A percentile compares a stretch with the other conserved stretches of the same genome.
phyloP scores from a whole-genome alignment of 2,888 invertebrate species.

The Rotaria macrura region DNA sequence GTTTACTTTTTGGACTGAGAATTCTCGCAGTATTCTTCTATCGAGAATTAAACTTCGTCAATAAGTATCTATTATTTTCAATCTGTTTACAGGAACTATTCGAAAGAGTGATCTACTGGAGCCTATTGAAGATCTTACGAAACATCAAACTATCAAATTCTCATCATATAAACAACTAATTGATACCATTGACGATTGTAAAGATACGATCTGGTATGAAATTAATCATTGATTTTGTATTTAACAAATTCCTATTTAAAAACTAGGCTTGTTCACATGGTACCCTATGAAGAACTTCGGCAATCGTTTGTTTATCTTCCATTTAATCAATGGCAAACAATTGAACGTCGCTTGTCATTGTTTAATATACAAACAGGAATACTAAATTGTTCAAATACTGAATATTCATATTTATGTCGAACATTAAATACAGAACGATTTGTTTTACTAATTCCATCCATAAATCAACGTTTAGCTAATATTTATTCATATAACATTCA shows the following conservation, averaged over 20 bases:
- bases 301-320: not conserved
- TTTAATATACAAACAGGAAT: not conserved
- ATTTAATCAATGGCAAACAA: not conserved
- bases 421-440: not conserved
- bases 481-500: not conserved
- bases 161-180: slow-evolving; percentile 5
- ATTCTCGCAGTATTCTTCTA: too few relatives aligned
- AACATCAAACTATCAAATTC: not conserved
- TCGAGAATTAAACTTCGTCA: too few relatives aligned
- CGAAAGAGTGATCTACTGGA: not conserved
- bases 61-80: not conserved
- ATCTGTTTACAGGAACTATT: not conserved
- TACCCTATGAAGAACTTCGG: not conserved
- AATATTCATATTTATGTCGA: not conserved
- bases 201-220: not conserved
- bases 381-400: not conserved
- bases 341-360: not conserved
- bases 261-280: not conserved
- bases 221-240: too few relatives aligned
- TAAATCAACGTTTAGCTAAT: not conserved
- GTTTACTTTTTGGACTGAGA: too few relatives aligned
- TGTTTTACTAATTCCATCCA: not conserved
- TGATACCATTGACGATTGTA: not conserved
- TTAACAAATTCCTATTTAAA: too few relatives aligned
- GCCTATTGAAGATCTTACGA: not conserved